phyloP scores from a whole-genome alignment of 2,797 vertebrate genomes.

The Esox lucius region DNA sequence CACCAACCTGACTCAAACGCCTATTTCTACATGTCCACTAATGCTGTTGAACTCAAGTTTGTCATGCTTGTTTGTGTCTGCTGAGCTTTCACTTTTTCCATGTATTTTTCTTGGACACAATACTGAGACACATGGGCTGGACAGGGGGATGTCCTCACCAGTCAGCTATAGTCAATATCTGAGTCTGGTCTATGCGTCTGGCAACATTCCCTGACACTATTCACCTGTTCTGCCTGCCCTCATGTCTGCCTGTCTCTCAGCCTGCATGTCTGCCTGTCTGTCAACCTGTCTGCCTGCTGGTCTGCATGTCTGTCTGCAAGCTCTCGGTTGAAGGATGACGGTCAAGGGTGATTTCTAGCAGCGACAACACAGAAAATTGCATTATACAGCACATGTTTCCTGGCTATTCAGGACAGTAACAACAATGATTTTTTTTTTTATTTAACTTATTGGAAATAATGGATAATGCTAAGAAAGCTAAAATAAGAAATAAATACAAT shows the following conservation, averaged over 20 bases:
- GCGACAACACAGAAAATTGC: not conserved
- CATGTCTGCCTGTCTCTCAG: not conserved
- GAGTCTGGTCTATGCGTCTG: conserved; percentile 53
- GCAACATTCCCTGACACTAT: conserved; percentile 47
- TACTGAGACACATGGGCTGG: conserved; percentile 30
- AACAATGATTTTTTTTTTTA: no score
- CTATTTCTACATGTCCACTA: conserved; percentile 4
- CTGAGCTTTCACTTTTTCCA: not conserved
- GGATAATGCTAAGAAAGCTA: not conserved
- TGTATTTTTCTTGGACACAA: not conserved
- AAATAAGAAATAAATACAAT: not conserved
- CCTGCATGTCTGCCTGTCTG: not conserved
- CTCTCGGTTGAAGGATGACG: conserved; percentile 36
- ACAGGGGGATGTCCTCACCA: conserved; percentile 47
- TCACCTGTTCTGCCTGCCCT: conserved; percentile 52
- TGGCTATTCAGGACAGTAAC: not conserved
- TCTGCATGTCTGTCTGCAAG: not conserved
- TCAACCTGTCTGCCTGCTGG: not conserved
- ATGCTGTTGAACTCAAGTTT: not conserved
- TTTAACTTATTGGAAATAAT: not conserved
- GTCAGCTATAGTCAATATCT: conserved; percentile 51
- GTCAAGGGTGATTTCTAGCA: conserved; percentile 35
- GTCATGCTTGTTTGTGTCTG: not conserved
- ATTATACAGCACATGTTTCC: conserved; percentile 5
- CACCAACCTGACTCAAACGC: conserved; percentile 13